A percentile compares a stretch with the other conserved stretches of the same genome.
phyloP scores from a whole-genome alignment of 2,113 vertebrate species.

The Macroglossus sobrinus region DNA sequence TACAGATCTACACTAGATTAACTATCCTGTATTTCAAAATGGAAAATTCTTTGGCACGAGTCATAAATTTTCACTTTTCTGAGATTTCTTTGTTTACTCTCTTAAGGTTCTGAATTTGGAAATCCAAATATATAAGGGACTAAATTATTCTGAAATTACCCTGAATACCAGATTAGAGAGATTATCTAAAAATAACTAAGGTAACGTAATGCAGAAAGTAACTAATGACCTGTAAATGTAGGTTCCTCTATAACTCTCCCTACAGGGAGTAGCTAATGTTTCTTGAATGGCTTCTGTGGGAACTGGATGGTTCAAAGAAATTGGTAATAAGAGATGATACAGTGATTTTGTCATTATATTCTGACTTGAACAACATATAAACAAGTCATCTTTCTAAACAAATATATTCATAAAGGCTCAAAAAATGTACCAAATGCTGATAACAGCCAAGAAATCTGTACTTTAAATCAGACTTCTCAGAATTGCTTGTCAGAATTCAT shows the following conservation, averaged over 20 bases:
- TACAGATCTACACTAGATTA: not conserved
- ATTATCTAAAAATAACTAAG: slow-evolving; percentile 60
- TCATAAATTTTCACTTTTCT: slow-evolving; percentile 34
- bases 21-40: not conserved
- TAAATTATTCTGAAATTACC: slow-evolving; percentile 64
- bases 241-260: not conserved
- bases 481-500: not conserved
- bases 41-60: not conserved
- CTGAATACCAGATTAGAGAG: slow-evolving; percentile 50
- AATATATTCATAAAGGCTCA: not conserved
- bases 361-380: slow-evolving; percentile 4
- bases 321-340: slow-evolving; percentile 38
- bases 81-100: slow-evolving; percentile 29
- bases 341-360: slow-evolving; percentile 24
- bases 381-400: slow-evolving; percentile 31
- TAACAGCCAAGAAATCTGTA: not conserved
- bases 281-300: slow-evolving; percentile 13
- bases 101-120: slow-evolving; percentile 34
- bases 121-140: slow-evolving; percentile 29
- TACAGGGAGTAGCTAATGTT: slow-evolving; percentile 31
- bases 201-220: slow-evolving; percentile 7
- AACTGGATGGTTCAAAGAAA: slow-evolving; percentile 38
- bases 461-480: not conserved
- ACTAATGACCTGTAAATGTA: slow-evolving; percentile 52
- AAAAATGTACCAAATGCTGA: not conserved